Conservation (phyloP, 2,113 vertebrate genomes). For the Ameiurus melas region DNA sequence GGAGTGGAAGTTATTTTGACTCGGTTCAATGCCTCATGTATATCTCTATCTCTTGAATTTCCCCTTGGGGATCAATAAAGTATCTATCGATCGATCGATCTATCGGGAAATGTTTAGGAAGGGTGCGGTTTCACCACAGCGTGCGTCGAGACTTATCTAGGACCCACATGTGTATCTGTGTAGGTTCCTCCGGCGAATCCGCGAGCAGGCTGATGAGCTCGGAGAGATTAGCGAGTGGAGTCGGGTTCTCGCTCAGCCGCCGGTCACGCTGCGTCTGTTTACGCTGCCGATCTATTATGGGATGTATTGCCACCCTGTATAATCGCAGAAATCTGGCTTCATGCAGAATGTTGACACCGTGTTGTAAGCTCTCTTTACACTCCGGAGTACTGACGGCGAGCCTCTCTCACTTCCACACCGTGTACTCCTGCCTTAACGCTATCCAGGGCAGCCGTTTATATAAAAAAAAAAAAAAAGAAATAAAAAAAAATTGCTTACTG, state of each 20-base stretch:
- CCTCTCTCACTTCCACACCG: background rate
- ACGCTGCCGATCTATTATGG: background rate
- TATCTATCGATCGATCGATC: no score
- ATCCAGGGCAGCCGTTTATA: background rate
- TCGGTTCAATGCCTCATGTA: no score
- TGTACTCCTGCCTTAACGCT: background rate
- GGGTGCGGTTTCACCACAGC: no score
- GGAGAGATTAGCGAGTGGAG: background rate
- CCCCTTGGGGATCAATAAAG: no score
- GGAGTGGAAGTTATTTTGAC: no score
- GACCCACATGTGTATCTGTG: background rate
- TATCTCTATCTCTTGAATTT: no score
- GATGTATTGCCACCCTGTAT: background rate
- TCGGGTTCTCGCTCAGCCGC: background rate
- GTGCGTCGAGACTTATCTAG: background rate
- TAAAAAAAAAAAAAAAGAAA: no score
- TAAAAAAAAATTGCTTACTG: conserved; percentile 56
- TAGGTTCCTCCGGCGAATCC: background rate
- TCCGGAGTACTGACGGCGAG: background rate
- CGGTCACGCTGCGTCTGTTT: background rate
- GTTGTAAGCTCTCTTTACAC: background rate
- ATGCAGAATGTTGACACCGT: background rate
- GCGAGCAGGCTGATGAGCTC: background rate
- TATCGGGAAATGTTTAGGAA: no score
- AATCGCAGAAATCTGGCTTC: background rate